phyloP scores from a whole-genome alignment of 2,888 invertebrate species.

The Pseudolycoriella hygida region DNA sequence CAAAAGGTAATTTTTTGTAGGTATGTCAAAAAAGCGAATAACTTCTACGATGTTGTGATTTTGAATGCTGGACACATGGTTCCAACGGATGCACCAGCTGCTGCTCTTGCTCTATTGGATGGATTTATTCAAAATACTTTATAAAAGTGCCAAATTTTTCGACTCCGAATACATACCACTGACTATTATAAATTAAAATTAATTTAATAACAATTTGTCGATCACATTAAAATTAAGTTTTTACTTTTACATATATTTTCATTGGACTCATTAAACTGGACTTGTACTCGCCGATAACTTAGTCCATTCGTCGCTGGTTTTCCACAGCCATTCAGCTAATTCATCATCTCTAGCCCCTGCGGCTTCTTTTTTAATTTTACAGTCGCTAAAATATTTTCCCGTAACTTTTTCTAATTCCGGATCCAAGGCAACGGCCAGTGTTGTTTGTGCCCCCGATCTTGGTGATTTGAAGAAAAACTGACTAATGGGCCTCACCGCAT shows the following conservation, averaged over 20 bases:
- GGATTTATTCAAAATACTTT: conserved; percentile 31
- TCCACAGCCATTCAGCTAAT: conserved; percentile 42
- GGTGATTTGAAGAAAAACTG: conserved; percentile 19
- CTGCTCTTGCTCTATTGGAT: conserved; percentile 39
- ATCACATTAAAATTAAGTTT: too few relatives aligned
- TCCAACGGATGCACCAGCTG: conserved; percentile 41
- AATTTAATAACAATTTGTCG: too few relatives aligned
- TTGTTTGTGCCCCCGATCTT: conserved; percentile 25
- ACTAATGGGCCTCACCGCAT: conserved; percentile 1
- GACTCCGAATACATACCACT: too few relatives aligned
- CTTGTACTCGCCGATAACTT: conserved; percentile 11
- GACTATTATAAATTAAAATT: too few relatives aligned
- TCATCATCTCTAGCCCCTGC: conserved; percentile 34
- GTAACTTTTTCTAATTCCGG: conserved; percentile 22
- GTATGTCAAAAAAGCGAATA: conserved; percentile 34
- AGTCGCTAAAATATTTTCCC: conserved; percentile 36
- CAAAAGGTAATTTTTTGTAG: too few relatives aligned
- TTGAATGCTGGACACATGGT: conserved; percentile 50
- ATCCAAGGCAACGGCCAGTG: conserved; percentile 24
- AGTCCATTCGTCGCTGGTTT: conserved; percentile 26
- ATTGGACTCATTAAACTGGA: neutral
- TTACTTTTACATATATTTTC: too few relatives aligned
- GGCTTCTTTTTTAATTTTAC: conserved; percentile 31
- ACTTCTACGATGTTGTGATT: conserved; percentile 40
- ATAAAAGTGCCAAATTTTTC: too few relatives aligned